Conservation (phyloP, 1,140 invertebrate genomes). For the Elymnias hypermnestra region DNA sequence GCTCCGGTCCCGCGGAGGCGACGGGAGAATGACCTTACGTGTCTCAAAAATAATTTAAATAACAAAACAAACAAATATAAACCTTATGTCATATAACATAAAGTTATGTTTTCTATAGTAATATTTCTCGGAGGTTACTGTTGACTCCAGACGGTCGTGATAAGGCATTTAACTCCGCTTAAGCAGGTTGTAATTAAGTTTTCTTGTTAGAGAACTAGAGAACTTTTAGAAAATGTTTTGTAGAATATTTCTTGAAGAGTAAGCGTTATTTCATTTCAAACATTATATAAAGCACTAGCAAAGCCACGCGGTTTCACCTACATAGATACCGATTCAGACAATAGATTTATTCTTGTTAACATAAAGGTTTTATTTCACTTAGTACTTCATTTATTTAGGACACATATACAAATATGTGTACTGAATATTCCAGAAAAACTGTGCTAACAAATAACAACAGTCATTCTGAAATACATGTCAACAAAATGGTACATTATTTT, state of each 20-base stretch:
- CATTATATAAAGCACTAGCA: no score
- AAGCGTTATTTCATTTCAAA: no score
- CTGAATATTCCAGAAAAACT: no score
- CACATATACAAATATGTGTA: no score
- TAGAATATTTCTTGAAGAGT: neutral
- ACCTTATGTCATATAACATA: slow-evolving; percentile 7
- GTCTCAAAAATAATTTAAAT: slow-evolving; percentile 12
- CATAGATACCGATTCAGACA: no score
- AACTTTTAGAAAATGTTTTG: neutral
- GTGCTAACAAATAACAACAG: no score
- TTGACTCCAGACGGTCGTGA: slow-evolving; percentile 29
- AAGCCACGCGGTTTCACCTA: no score
- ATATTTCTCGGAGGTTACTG: slow-evolving; percentile 14
- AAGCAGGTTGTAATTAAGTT: slow-evolving; percentile 21
- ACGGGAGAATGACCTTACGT: slow-evolving; percentile 34
- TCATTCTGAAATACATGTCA: no score
- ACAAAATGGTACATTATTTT: no score
- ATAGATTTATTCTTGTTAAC: no score
- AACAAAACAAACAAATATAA: slow-evolving; percentile 8
- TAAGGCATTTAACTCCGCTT: slow-evolving; percentile 28
- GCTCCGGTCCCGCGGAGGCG: slow-evolving; percentile 20
- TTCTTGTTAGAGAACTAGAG: slow-evolving; percentile 12
- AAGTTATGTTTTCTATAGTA: neutral
- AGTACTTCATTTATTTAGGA: no score
- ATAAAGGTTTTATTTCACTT: no score